Percentiles rank a stretch among this genome's conserved stretches.
phyloP scores from a whole-genome alignment of 2,113 vertebrate species.

The Nannobrachium achirus region DNA sequence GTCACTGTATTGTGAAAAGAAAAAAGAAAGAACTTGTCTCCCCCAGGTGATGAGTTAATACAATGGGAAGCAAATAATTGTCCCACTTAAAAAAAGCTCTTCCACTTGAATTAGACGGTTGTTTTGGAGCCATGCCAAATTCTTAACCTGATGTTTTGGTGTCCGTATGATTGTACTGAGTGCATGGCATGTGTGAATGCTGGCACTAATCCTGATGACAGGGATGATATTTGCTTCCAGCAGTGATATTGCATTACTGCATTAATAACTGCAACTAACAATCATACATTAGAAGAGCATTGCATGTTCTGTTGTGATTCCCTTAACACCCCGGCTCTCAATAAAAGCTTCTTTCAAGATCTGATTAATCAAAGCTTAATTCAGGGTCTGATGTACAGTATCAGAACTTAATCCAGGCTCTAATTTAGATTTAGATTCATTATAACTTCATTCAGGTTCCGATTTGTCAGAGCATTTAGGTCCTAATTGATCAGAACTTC shows the following conservation, averaged over 20 bases:
- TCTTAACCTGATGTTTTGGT: slow-evolving; percentile 9
- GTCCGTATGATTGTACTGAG: slow-evolving; percentile 20
- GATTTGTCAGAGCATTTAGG: not conserved
- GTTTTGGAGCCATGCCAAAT: slow-evolving; percentile 16
- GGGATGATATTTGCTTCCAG: slow-evolving; percentile 58
- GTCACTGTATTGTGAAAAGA: slow-evolving; percentile 7
- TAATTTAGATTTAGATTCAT: too few relatives aligned
- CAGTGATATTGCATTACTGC: slow-evolving; percentile 3
- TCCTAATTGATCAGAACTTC: not conserved
- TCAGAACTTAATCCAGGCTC: too few relatives aligned
- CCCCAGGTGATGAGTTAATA: slow-evolving; percentile 36
- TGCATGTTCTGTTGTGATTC: slow-evolving; percentile 36
- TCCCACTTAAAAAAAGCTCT: slow-evolving; percentile 22
- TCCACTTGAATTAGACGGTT: slow-evolving; percentile 4
- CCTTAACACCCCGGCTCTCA: not conserved
- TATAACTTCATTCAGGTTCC: not conserved
- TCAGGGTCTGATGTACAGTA: too few relatives aligned
- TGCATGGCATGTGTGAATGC: slow-evolving; percentile 13
- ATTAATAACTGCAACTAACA: slow-evolving; percentile 31
- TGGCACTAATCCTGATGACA: slow-evolving; percentile 38
- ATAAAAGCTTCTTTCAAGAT: not conserved
- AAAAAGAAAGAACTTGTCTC: slow-evolving; percentile 35
- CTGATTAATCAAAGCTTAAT: not conserved
- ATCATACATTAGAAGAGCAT: slow-evolving; percentile 29
- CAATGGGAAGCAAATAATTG: slow-evolving; percentile 53